Conservation (phyloP, 2,888 invertebrate genomes). For the Barypeithes pellucidus region DNA sequence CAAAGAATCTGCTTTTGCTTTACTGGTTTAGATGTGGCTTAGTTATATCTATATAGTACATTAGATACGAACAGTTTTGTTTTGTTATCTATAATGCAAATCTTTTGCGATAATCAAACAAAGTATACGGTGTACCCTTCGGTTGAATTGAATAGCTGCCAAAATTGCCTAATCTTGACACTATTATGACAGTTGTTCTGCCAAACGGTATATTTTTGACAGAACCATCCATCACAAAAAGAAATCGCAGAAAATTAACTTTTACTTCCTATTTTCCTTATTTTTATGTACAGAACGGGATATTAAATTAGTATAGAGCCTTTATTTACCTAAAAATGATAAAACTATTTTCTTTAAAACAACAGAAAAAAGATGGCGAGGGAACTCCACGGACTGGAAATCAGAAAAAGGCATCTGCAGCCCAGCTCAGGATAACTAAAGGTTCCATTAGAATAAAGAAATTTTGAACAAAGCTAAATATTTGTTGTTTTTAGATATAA, state of each 20-base stretch:
- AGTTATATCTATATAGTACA: too few species aligned
- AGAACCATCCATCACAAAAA: constrained; percentile 37
- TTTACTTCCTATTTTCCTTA: constrained; percentile 30
- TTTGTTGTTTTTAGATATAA: constrained; percentile 87
- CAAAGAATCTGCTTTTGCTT: too few species aligned
- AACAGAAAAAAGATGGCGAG: constrained; percentile 98
- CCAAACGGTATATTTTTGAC: constrained; percentile 16
- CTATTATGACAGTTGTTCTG: constrained; percentile 10
- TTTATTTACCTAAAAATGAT: constrained; percentile 80
- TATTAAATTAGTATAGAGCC: constrained; percentile 23
- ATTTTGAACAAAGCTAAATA: constrained; percentile 52
- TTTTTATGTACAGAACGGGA: constrained; percentile 37
- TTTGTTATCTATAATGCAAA: too few species aligned
- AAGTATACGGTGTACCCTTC: neutral
- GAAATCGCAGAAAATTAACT: constrained; percentile 30
- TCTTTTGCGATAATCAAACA: too few species aligned
- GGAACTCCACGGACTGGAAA: constrained; percentile 82
- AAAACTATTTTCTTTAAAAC: constrained; percentile 97
- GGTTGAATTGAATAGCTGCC: neutral
- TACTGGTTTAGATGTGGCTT: too few species aligned
- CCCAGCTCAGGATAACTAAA: constrained; percentile 97
- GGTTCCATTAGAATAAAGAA: constrained; percentile 73
- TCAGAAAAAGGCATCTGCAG: constrained; percentile 96
- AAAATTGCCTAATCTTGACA: constrained; percentile 5
- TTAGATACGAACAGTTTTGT: too few species aligned